Conservation (phyloP, 1,140 invertebrate species). For the Drosophila murphyi region DNA sequence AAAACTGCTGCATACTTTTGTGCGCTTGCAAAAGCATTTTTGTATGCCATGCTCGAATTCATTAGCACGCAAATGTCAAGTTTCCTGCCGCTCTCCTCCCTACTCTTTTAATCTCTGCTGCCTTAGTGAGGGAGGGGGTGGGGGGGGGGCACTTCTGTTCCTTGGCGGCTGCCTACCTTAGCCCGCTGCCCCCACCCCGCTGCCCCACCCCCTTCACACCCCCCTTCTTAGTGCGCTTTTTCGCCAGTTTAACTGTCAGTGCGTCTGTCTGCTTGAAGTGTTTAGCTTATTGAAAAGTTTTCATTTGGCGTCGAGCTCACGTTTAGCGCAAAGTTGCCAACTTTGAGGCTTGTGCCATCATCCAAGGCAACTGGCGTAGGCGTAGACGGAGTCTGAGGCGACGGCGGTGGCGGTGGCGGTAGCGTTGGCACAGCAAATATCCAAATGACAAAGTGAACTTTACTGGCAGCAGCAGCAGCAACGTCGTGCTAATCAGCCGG, state of each 20-base stretch:
- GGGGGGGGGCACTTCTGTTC: conserved; percentile 1
- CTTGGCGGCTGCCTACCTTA: not conserved
- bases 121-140: no score
- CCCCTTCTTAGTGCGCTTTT: no score
- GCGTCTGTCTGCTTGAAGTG: conserved; percentile 62
- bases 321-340: conserved; percentile 60
- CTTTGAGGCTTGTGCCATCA: conserved; percentile 9
- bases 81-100: conserved; percentile 9
- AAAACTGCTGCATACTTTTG: conserved; percentile 57
- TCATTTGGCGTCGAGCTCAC: conserved; percentile 54
- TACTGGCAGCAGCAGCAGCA: conserved; percentile 40
- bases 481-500: conserved; percentile 65
- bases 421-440: conserved; percentile 13
- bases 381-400: not conserved
- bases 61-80: conserved; percentile 63
- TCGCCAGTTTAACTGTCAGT: conserved; percentile 21
- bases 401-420: not conserved
- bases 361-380: not conserved
- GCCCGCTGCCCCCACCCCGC: no score
- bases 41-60: conserved; percentile 73
- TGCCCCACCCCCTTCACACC: not conserved
- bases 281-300: conserved; percentile 82
- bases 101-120: not conserved
- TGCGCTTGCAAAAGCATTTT: conserved; percentile 66
- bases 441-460: conserved; percentile 67